A percentile compares a stretch with the other conserved stretches of the same genome.
Conservation (phyloP, 1,140 invertebrate species). For the Orius laevigatus region DNA sequence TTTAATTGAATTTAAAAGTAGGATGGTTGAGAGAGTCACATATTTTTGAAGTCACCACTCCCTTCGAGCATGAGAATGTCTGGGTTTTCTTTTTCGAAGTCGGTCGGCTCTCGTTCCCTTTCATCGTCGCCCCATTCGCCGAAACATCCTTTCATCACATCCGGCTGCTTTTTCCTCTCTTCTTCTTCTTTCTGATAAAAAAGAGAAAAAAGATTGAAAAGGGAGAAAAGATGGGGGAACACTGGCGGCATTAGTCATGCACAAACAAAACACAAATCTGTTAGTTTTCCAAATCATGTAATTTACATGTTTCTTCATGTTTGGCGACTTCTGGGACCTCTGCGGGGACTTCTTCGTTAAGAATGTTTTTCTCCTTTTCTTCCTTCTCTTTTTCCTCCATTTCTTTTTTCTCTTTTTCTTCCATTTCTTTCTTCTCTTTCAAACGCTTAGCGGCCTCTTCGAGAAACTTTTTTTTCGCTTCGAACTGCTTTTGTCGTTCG, state of each 20-base stretch:
- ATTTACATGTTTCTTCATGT: slow-evolving; percentile 10
- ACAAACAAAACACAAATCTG: slow-evolving; percentile 1
- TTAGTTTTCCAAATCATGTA: not conserved
- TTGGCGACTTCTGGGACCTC: too few species aligned
- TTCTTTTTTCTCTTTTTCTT: slow-evolving; percentile 13
- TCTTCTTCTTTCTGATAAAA: slow-evolving; percentile 42
- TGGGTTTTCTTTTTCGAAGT: slow-evolving; percentile 61
- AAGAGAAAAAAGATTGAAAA: slow-evolving; percentile 13
- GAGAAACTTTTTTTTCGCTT: slow-evolving; percentile 19
- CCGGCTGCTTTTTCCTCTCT: slow-evolving; percentile 43
- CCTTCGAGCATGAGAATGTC: slow-evolving; percentile 56
- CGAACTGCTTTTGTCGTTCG: slow-evolving; percentile 15
- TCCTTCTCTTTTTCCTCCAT: slow-evolving; percentile 10
- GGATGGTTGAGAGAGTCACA: slow-evolving; percentile 32
- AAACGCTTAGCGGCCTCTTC: slow-evolving; percentile 14
- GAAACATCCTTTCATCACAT: slow-evolving; percentile 46
- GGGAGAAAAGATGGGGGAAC: not conserved
- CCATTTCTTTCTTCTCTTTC: slow-evolving; percentile 12
- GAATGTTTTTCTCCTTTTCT: not conserved
- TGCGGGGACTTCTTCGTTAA: too few species aligned
- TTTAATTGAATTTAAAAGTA: too few species aligned
- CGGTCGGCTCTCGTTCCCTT: slow-evolving; percentile 46
- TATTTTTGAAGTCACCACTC: slow-evolving; percentile 53
- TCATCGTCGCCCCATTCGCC: slow-evolving; percentile 56
- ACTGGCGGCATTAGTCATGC: not conserved